These are phyloP conservation scores for Neosilurus hyrtlii DNA, from an alignment of 2,797 vertebrate genomes.

Conservation along the genomic window DNA sequence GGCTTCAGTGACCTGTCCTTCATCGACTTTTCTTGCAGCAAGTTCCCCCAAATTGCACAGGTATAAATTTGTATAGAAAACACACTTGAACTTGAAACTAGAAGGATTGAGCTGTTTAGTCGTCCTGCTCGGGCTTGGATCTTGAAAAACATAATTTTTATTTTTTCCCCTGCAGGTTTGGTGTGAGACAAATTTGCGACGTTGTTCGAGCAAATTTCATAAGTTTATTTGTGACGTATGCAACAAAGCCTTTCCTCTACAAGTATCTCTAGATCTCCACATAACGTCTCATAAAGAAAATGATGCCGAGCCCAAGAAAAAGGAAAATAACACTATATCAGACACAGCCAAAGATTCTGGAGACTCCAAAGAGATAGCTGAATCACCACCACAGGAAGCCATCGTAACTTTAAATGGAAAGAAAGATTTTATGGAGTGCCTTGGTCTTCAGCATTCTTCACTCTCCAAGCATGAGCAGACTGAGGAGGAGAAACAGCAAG, in stretches of 20 bases:
- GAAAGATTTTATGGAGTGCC: conserved; percentile 76
- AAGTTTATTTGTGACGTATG: conserved; percentile 88
- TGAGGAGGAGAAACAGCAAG: conserved; percentile 79
- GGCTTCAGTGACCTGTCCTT: conserved; percentile 97
- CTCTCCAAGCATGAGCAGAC: conserved; percentile 73
- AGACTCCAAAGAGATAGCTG: conserved; percentile 37
- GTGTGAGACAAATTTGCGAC: conserved; percentile 93
- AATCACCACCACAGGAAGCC: conserved; percentile 49
- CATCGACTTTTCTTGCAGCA: conserved; percentile 95
- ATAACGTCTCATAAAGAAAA: conserved; percentile 64
- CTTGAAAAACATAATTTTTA: neutral
- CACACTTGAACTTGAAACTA: neutral
- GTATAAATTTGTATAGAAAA: conserved; percentile 63
- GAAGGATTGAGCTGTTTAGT: neutral
- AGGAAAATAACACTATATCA: conserved; percentile 34
- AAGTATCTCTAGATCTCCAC: conserved; percentile 84
- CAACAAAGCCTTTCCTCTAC: conserved; percentile 94
- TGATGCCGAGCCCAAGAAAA: conserved; percentile 42
- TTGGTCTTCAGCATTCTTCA: conserved; percentile 86
- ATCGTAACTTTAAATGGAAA: conserved; percentile 40
- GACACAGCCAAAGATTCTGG: conserved; percentile 44
- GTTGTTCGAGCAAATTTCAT: conserved; percentile 92
- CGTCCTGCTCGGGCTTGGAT: neutral
- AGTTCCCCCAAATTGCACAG: conserved; percentile 95
- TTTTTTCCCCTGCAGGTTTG: conserved; percentile 78